Evolutionary conservation across 2,888 invertebrate species (phyloP), one percentile per base, ranked within the genome.

Genomic region (Meteorus cinctellus): DNA sequence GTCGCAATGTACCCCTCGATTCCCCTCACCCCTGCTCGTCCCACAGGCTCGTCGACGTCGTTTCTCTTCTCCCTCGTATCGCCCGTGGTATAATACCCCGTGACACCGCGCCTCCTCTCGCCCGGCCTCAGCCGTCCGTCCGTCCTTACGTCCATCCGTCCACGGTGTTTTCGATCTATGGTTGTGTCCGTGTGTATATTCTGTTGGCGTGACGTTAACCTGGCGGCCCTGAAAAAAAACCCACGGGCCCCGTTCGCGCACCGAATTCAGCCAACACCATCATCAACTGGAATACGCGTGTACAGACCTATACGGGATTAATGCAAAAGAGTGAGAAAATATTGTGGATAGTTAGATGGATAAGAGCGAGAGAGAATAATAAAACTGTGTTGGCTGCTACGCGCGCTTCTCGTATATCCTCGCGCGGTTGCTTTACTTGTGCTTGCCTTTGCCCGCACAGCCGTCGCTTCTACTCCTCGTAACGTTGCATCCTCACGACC

Each of bases 171-270:
- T 80, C 78, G 80, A 81, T 81, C 80, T 84, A 82, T 83, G 84
- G 81, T 82, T 83, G 83, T 83, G 85, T 83, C 80, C 80, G 83
- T 85, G 83, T 79, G 75, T 79, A 76, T 78, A 76, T 78, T 72
- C 65, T 80, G 81, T 84, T 82, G 82, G 83, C 86, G 86, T 86
- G 87, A 88, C 88, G 89, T 89, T 89, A 88, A 89, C 89, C 89
- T 85, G 88, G 85, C 88, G 88, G 89, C 89, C 89, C 89, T 89
- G 88, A 88, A 89, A 55, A 55, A 55, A 88, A 87, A 82, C 77
- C 76, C 72, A 78, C 80, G 80, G 82, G 77, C 79, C 79, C 78
- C 78, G 75, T 77, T 75, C 78, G 77, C 80, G 77, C 77, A 78
- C 78, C 80, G 75, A 80, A 80, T 79, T 82, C 80, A 79, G 78